Conservation (phyloP, 2,797 vertebrate species). For the Sciurus vulgaris region DNA sequence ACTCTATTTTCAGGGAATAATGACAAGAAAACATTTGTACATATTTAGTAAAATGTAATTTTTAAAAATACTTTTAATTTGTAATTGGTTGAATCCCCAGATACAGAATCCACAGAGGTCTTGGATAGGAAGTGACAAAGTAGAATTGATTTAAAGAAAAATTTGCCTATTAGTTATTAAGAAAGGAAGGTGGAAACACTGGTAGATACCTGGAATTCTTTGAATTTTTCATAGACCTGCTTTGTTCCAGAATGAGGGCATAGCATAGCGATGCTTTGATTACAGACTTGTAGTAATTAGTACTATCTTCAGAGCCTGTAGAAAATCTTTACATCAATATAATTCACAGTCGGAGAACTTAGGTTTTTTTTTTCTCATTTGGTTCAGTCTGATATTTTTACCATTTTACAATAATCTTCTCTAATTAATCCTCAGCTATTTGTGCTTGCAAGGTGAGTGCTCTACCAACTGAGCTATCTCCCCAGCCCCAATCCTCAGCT, state of each 20-base stretch:
- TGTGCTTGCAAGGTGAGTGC: too few relatives aligned
- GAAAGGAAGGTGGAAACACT: not conserved
- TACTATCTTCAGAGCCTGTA: not conserved
- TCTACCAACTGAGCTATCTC: too few relatives aligned
- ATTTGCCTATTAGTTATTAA: not conserved
- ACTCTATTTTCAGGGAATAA: not conserved
- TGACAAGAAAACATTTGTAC: not conserved
- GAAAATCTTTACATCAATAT: not conserved
- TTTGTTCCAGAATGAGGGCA: not conserved
- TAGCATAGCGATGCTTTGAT: not conserved
- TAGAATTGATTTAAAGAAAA: conserved; percentile 20
- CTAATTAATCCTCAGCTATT: not conserved
- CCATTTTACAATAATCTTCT: conserved; percentile 11
- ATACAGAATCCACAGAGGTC: not conserved
- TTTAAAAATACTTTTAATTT: not conserved
- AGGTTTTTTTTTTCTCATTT: not conserved
- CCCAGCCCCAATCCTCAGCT: not conserved
- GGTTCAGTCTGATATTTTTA: not conserved
- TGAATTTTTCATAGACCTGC: not conserved
- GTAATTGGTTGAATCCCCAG: too few relatives aligned
- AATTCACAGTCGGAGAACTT: not conserved
- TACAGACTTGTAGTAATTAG: not conserved
- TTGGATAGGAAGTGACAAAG: not conserved
- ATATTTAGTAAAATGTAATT: not conserved
- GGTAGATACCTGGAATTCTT: not conserved